A percentile compares a stretch with the other conserved stretches of the same genome.
These are phyloP conservation scores for Neomicropteryx cornuta DNA, from an alignment of 1,140 invertebrate genomes.

Conservation along the genomic window DNA sequence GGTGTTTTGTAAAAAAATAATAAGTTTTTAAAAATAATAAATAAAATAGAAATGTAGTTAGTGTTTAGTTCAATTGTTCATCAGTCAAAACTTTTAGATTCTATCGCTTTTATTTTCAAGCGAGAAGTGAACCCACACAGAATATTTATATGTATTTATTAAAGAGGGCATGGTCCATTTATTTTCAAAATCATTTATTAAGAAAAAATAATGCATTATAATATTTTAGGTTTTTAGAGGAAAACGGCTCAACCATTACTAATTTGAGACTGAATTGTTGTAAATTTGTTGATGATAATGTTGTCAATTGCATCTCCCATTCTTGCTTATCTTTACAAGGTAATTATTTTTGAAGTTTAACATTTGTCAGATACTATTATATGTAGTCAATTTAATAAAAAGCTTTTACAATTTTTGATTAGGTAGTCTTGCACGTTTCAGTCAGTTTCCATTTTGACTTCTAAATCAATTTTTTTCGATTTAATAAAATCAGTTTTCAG, in stretches of 20 bases:
- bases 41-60: no score
- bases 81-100: no score
- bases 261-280: conserved; percentile 65
- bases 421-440: no score
- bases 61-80: no score
- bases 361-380: background rate
- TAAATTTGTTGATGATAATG: conserved; percentile 55
- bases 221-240: conserved; percentile 51
- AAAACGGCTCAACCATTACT: conserved; percentile 53
- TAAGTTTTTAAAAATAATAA: no score
- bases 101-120: no score
- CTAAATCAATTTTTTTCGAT: conserved; percentile 8
- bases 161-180: conserved; percentile 3
- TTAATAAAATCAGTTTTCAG: conserved; percentile 3
- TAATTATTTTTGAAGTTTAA: conserved; percentile 22
- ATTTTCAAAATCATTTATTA: conserved; percentile 7
- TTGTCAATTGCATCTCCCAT: conserved; percentile 48
- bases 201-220: conserved; percentile 10
- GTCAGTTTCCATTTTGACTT: no score
- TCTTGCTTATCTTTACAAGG: conserved; percentile 60
- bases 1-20: no score
- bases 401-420: conserved; percentile 9
- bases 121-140: conserved; percentile 22
- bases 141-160: conserved; percentile 12
- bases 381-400: background rate